Conservation (phyloP, 2,797 vertebrate genomes). For the Danio choprae region DNA sequence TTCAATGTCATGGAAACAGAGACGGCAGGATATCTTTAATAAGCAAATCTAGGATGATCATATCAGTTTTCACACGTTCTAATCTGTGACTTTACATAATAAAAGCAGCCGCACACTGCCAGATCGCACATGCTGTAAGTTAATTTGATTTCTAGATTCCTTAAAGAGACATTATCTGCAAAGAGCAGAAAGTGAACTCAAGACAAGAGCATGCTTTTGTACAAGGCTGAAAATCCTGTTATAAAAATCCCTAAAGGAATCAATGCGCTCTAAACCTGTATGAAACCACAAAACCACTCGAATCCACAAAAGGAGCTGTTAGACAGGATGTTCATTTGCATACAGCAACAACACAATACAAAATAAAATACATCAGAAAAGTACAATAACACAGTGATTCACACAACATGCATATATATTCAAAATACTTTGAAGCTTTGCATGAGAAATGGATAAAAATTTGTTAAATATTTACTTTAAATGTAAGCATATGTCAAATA, state of each 20-base stretch:
- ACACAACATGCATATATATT: neutral
- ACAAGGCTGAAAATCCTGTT: neutral
- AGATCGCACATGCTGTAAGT: conserved; percentile 22
- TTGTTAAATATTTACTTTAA: neutral
- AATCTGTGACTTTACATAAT: conserved; percentile 41
- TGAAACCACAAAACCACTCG: no score
- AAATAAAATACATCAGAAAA: neutral
- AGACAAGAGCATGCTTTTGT: conserved; percentile 11
- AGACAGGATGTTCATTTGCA: neutral
- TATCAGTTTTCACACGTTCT: conserved; percentile 40
- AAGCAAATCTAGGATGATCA: conserved; percentile 34
- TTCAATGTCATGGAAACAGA: conserved; percentile 47
- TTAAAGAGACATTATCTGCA: conserved; percentile 36
- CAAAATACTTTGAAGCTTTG: neutral
- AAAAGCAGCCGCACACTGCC: conserved; percentile 24
- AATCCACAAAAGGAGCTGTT: neutral
- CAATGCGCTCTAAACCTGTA: neutral
- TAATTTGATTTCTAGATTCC: conserved; percentile 24
- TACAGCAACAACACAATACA: neutral
- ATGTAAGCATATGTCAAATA: neutral
- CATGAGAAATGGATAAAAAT: no score
- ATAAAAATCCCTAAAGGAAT: conserved; percentile 25
- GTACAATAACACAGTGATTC: neutral
- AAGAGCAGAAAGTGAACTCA: conserved; percentile 13
- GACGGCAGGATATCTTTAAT: conserved; percentile 24